Evolutionary conservation across 2,113 vertebrate species (phyloP).

Genomic region (Morone chrysops): DNA sequence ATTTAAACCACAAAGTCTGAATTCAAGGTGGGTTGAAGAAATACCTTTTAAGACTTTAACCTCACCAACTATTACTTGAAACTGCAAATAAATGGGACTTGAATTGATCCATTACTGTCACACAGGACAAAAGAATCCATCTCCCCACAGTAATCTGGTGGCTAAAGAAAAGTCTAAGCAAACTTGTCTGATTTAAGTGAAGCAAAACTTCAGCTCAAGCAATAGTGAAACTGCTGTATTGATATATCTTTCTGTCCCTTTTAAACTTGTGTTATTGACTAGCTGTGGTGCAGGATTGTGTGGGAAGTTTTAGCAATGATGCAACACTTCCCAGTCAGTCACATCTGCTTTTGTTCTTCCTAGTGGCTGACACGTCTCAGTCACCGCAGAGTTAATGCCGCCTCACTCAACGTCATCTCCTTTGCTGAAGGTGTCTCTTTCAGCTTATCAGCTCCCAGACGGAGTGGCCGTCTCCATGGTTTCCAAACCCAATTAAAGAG

Average conservation of each 20-base stretch:
- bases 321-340: background rate
- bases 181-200: background rate
- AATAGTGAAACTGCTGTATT: background rate
- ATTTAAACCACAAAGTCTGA: background rate
- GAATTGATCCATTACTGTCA: constrained; percentile 18
- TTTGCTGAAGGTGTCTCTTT: constrained; percentile 57
- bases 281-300: background rate
- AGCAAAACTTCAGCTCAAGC: background rate
- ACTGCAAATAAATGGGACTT: background rate
- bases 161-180: background rate
- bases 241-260: constrained; percentile 9
- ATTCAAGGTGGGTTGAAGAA: background rate
- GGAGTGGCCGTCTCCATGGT: constrained; percentile 58
- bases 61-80: background rate
- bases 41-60: background rate
- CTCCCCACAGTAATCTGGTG: background rate
- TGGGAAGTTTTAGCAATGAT: background rate
- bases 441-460: constrained; percentile 53
- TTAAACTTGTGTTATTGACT: constrained; percentile 15
- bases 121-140: background rate
- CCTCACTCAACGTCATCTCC: constrained; percentile 16
- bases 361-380: background rate
- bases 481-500: constrained; percentile 68
- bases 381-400: constrained; percentile 11
- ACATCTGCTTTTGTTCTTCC: background rate